Evolutionary conservation across 2,888 invertebrate genomes (phyloP).

Genomic region (Creontiades dilutus): DNA sequence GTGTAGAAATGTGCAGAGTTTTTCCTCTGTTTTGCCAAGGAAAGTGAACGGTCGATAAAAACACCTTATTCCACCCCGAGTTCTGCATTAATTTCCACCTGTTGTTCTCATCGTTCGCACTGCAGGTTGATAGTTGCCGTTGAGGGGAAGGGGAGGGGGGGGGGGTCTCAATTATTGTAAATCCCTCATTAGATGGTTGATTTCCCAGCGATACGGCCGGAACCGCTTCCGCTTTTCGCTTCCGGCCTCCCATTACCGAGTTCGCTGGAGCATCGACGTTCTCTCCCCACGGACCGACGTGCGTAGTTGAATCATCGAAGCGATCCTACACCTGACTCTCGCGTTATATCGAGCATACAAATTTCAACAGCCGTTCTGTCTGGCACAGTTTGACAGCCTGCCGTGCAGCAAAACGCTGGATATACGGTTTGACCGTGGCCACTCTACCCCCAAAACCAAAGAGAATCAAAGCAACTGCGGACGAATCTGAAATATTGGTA

Average conservation of each 20-base stretch:
- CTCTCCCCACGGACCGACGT: not conserved
- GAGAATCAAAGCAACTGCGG: too few species aligned
- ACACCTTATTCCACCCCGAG: not conserved
- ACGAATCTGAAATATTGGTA: too few species aligned
- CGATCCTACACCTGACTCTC: slow-evolving; percentile 39
- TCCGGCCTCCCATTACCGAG: slow-evolving; percentile 70
- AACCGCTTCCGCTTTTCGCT: slow-evolving; percentile 72
- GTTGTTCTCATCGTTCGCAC: slow-evolving; percentile 53
- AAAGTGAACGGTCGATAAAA: not conserved
- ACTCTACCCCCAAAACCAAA: too few species aligned
- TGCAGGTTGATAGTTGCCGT: not conserved
- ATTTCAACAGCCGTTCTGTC: too few species aligned
- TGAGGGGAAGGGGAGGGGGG: too few species aligned
- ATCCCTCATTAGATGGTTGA: slow-evolving; percentile 74
- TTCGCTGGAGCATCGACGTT: slow-evolving; percentile 57
- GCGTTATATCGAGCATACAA: not conserved
- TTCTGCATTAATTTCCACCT: slow-evolving; percentile 49
- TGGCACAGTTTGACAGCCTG: too few species aligned
- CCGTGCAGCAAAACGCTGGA: too few species aligned
- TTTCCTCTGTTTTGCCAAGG: too few species aligned
- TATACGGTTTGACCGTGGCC: too few species aligned
- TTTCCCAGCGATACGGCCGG: slow-evolving; percentile 74
- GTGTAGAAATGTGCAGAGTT: too few species aligned
- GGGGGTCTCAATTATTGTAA: slow-evolving; percentile 56
- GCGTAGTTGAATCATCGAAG: slow-evolving; percentile 16